These are phyloP conservation scores for Apamea monoglypha DNA, from an alignment of 2,888 invertebrate species.

Conservation along the genomic window DNA sequence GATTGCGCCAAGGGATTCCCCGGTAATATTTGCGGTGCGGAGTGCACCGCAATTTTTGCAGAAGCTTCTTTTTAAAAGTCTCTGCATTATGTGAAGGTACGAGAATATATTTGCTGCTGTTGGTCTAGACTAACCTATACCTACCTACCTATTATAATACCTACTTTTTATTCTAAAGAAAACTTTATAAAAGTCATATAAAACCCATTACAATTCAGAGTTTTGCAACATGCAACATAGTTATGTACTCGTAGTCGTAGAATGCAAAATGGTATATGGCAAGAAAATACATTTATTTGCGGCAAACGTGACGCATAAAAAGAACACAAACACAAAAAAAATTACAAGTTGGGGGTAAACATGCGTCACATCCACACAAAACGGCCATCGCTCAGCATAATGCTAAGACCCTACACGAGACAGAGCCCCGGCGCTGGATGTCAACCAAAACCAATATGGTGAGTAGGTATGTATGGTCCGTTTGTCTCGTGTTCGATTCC, in stretches of 20 bases:
- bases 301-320: no score
- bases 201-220: neutral
- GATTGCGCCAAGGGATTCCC: constrained; percentile 33
- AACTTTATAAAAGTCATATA: neutral
- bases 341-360: no score
- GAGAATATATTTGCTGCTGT: neutral
- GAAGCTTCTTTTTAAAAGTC: constrained; percentile 36
- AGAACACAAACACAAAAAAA: no score
- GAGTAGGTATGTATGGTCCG: neutral
- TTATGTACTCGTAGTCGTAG: neutral
- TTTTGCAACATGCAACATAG: neutral
- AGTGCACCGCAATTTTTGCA: constrained; percentile 20
- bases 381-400: no score
- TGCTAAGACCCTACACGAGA: no score
- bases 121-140: neutral
- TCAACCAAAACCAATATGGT: neutral
- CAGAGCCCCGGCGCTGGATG: no score
- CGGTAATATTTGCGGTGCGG: constrained; percentile 34
- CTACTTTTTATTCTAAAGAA: neutral
- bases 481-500: neutral
- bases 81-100: neutral
- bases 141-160: neutral
- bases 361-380: no score
- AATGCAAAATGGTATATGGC: neutral
- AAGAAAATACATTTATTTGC: no score